Conservation (phyloP, 2,888 invertebrate species). For the Chelonus formosanus region DNA sequence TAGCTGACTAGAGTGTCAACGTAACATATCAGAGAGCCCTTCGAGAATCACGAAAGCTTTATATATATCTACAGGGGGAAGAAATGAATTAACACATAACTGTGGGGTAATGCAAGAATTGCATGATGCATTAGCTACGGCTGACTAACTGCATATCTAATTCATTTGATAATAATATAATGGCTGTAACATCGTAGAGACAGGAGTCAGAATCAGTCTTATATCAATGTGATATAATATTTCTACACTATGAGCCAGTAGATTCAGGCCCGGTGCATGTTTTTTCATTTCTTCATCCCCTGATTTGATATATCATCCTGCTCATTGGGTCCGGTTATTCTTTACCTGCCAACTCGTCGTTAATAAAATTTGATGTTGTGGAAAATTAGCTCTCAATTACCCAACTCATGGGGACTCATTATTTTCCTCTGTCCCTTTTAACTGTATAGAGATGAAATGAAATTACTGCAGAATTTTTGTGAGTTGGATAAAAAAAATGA, state of each 20-base stretch:
- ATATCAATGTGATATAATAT: no score
- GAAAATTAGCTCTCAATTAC: constrained; percentile 61
- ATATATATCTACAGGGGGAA: constrained; percentile 14
- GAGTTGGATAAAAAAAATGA: constrained; percentile 13
- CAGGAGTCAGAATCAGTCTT: constrained; percentile 24
- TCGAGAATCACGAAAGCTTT: background rate
- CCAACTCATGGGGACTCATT: constrained; percentile 35
- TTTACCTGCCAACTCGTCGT: constrained; percentile 51
- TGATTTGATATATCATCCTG: constrained; percentile 13
- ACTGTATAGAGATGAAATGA: constrained; percentile 8
- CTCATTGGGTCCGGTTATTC: constrained; percentile 33
- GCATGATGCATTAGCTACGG: constrained; percentile 54
- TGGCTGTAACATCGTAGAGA: constrained; percentile 41
- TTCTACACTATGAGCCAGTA: no score
- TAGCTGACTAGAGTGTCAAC: constrained; percentile 17
- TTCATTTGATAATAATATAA: constrained; percentile 59
- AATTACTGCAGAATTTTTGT: background rate
- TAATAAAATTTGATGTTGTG: constrained; percentile 62
- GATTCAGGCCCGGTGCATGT: constrained; percentile 38
- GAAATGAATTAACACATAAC: constrained; percentile 45
- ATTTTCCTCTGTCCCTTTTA: constrained; percentile 11
- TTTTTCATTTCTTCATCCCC: constrained; percentile 25
- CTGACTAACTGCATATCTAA: constrained; percentile 57
- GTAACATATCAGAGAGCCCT: constrained; percentile 7
- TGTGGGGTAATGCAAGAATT: constrained; percentile 16